These are phyloP conservation scores for Beris chalybata DNA, from an alignment of 2,888 invertebrate genomes.

Conservation along the genomic window DNA sequence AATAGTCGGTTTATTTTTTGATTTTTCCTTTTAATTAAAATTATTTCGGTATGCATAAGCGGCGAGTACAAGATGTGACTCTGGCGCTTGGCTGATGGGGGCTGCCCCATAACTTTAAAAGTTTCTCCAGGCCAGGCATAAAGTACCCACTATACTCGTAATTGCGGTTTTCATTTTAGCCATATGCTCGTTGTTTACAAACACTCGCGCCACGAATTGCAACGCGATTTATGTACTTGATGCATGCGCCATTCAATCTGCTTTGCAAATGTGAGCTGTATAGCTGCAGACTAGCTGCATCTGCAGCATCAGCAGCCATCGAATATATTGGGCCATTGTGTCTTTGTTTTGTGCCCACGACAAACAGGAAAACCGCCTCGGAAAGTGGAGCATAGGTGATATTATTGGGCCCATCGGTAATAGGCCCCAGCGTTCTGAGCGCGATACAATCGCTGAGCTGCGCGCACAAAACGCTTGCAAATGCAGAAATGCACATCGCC, in stretches of 20 bases:
- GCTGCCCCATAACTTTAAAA: conserved; percentile 27
- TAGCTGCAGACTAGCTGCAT: not conserved
- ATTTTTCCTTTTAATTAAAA: too few relatives aligned
- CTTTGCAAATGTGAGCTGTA: too few relatives aligned
- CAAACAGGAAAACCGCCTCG: conserved; percentile 26
- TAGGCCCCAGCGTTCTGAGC: too few relatives aligned
- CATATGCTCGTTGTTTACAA: conserved; percentile 26
- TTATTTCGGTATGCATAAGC: too few relatives aligned
- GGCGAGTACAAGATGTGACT: too few relatives aligned
- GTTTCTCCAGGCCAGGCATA: conserved; percentile 1
- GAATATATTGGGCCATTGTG: conserved; percentile 33
- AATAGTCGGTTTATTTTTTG: too few relatives aligned
- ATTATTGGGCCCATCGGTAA: not conserved
- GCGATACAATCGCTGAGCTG: conserved; percentile 1
- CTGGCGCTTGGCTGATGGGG: not conserved
- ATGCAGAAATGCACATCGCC: conserved; percentile 13
- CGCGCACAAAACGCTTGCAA: not conserved
- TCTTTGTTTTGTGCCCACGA: conserved; percentile 22
- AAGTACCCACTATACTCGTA: too few relatives aligned
- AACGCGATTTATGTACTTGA: too few relatives aligned
- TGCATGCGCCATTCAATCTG: too few relatives aligned
- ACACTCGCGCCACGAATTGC: conserved; percentile 8
- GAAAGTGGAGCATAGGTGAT: conserved; percentile 29
- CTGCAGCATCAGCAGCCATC: conserved; percentile 14
- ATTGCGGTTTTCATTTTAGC: conserved; percentile 21